Base-by-base conservation (phyloP, 2,888 invertebrate species). In the Syrista parreyssii region DNA sequence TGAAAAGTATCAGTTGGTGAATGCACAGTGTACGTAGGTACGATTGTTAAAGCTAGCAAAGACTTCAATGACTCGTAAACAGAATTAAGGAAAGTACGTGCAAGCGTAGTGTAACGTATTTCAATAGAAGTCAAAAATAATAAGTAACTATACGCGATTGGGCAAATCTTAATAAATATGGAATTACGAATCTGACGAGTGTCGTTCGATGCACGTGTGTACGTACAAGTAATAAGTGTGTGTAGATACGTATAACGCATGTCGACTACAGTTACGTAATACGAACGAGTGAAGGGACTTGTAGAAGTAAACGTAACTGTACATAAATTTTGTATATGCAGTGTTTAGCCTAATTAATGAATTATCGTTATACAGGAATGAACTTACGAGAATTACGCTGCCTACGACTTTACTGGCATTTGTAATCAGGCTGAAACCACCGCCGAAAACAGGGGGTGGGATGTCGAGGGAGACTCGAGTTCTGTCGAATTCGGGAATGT, bases 361-460 rank as follows among this genome's bases (percentile, higher is more conserved):
- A 55, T 55, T 55, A 55, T 23, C 55, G 1, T 55, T 23, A 9
- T 55, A 55, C 23, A 23, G 23, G 23, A 23, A 55, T 55, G 23
- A 2, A 90, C 91, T 91, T 92, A 95, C 95, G 92, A 95, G 93
- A 85, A 95, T 94, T 79, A 95, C 93, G 86, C 94, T 94, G 68
- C 95, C 95, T 85, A 95, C 90, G 81, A 95, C 91, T 88, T 94
- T 94, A 90, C 95, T 95, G 85, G 95, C 92, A 83, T 93, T 93
- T 85, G 95, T 95, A 83, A 95, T 92, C 75, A 95, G 92, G 79
- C 93, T 94, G 90, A 95, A 95, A 88, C 95, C 94, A 23, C 94
- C 93, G 75, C 95, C 95, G 91, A 95, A 94, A 84, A 95, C 92
- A 88, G 92, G 92, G 80, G 94, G 93, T 80, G 95, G 95, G 85